These are phyloP conservation scores for Lagodon rhomboides DNA, from an alignment of 2,797 vertebrate genomes.

Conservation along the genomic window DNA sequence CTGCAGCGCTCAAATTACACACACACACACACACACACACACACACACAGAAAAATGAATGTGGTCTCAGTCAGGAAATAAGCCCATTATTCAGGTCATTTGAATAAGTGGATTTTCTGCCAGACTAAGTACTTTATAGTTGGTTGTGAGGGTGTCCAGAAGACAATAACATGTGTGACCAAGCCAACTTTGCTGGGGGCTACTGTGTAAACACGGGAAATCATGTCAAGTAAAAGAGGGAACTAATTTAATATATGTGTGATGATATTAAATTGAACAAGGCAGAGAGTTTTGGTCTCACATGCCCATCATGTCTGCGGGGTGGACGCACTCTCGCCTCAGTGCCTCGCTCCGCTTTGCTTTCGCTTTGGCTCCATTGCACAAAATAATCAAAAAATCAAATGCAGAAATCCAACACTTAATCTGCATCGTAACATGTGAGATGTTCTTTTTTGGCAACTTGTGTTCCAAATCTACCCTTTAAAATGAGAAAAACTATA, in stretches of 20 bases:
- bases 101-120: conserved; percentile 46
- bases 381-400: neutral
- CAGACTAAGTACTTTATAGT: conserved; percentile 1
- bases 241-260: neutral
- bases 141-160: neutral
- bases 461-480: neutral
- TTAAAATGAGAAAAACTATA: neutral
- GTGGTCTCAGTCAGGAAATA: conserved; percentile 2
- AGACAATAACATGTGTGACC: conserved; percentile 8
- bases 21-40: neutral
- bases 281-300: neutral
- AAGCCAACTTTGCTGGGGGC: neutral
- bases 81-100: conserved; percentile 23
- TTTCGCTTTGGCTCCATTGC: neutral
- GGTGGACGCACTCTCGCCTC: no score
- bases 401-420: neutral
- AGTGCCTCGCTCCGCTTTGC: no score
- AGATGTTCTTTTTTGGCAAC: neutral
- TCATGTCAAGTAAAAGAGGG: neutral
- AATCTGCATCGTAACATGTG: neutral
- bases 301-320: neutral
- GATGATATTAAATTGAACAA: neutral
- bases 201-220: conserved; percentile 17
- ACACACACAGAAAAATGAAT: conserved; percentile 10
- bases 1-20: conserved; percentile 25